Evolutionary conservation across 1,140 invertebrate genomes (phyloP), one percentile per base, ranked within the genome.

Genomic region (Drosophila grimshawi): DNA sequence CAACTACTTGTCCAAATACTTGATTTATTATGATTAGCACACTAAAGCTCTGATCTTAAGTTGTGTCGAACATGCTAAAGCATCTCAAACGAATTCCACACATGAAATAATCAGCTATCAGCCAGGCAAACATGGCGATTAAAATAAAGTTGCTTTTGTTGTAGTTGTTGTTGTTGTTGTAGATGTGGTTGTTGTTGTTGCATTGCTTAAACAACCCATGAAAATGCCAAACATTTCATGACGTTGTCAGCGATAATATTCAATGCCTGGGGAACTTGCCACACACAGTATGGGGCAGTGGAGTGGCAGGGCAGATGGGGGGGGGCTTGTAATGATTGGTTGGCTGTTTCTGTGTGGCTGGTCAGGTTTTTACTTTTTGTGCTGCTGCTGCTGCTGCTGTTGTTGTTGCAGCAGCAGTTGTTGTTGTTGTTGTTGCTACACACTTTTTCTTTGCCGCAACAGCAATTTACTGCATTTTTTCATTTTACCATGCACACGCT

Each of bases 361-460:
- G 70, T 73, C 70, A 73, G 70, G 70, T 73, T 73, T 73, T 73
- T 68, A 72, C 69, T 65, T 66, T 57, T 66, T 55, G 11, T 19
- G 19, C 19, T 19, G 19, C 45, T 45, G 33, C 46, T 32, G 3
- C 33, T 52, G 49, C 4, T 52, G 3, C 33, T 52, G 49, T 2
- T 52, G 5, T 6, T 48, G 46, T 3, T 6, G 39, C 39, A 32
- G 39, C 27, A 29, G 49, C 43, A 53, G 39, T 53, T 66, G 11
- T 52, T 52, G 43, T 52, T 45, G 56, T 56, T 51, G 60, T 68
- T 69, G 76, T 69, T 80, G 86, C 76, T 80, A 77, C 67, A 73
- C 60, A 69, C 81, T 76, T 86, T 78, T 85, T 76, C 78, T 66
- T 79, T 64, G 73, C 61, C 64, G 80, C 66, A 68, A 52, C 71